These are phyloP conservation scores for Epirrhoe alternata DNA, from an alignment of 2,888 invertebrate species.

Conservation along the genomic window DNA sequence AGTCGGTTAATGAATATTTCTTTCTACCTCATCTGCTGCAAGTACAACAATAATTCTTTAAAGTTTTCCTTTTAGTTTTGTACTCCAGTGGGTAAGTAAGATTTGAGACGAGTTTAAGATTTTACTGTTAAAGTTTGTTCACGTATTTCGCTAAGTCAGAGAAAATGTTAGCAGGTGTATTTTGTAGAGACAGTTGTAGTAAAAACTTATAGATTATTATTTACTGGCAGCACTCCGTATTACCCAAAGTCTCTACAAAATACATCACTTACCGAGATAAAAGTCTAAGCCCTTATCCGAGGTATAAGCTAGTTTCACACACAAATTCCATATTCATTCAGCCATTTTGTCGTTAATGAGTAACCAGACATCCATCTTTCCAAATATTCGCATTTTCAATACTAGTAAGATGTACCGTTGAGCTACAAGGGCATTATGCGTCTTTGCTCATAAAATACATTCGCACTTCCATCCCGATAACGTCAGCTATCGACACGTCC, in stretches of 20 bases:
- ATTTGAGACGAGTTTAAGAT: constrained; percentile 16
- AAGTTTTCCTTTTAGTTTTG: constrained; percentile 21
- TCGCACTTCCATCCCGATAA: constrained; percentile 20
- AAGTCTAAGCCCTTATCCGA: too few relatives aligned
- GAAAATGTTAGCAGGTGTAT: constrained; percentile 3
- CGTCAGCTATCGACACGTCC: constrained; percentile 19
- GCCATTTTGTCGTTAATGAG: too few relatives aligned
- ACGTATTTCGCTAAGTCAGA: neutral
- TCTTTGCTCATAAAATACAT: neutral
- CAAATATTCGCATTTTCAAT: too few relatives aligned
- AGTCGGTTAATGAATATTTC: constrained; percentile 24
- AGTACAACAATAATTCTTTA: neutral
- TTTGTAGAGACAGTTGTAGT: neutral
- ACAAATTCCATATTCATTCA: too few relatives aligned
- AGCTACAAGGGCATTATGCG: neutral
- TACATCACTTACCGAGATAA: too few relatives aligned
- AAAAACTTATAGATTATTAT: neutral
- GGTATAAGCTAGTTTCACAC: too few relatives aligned
- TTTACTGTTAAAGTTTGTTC: constrained; percentile 9
- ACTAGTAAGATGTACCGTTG: too few relatives aligned
- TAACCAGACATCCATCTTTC: too few relatives aligned
- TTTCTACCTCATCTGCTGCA: constrained; percentile 16
- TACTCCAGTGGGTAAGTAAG: constrained; percentile 1
- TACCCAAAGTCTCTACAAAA: too few relatives aligned
- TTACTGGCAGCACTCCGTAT: too few relatives aligned